Base-by-base conservation (phyloP, 2,797 vertebrate species). In the Cyprinella venusta region DNA sequence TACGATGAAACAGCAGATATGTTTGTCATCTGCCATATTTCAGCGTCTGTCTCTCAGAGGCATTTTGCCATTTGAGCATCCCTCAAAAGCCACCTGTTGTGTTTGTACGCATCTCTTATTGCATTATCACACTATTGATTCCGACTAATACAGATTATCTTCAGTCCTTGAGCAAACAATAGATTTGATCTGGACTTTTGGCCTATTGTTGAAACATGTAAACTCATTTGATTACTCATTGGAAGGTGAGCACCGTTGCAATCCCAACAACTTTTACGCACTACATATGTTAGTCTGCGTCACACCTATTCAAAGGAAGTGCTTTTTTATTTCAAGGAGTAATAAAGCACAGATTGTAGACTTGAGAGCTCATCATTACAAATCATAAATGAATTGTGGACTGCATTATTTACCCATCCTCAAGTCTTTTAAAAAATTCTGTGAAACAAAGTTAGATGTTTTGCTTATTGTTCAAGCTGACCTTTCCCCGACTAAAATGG, bases 1-100 rank as follows among this genome's bases (percentile, higher is more conserved):
- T 54, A 40, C 80, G 77, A 82, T 86, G 48, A 85, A 71, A 40
- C 42, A 12, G 63, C n/a, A 79, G 79, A 42, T 76, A 36, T 63
- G 21, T 65, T 69, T 72, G 77, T 80, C n/a, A 82, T 85, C 72
- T 42, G 79, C 30, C 26, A 42, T 71, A 59, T 68, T 74, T 72
- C 4, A 54, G 64, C 63, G 15, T 74, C 59, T 50, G 12, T 52
- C 45, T 76, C 42, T 10, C 48, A 30, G 33, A 30, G 74, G 36
- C 69, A 38, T 63, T 63, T 24, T 79, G 19, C 42, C 69, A 26
- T 68, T 26, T 50, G 15, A 61, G 36, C 2, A 21, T 67, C 64
- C 42, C 50, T 45, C 42, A 33, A 65, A 48, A 30, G 63, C 67
- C 80, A 42, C 76, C 80, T 74, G 61, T 38, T 69, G 69, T 79